Percentiles rank a stretch among this genome's conserved stretches.
These are phyloP conservation scores for Lacerta viridis DNA, from an alignment of 2,797 vertebrate species.

Conservation along the genomic window DNA sequence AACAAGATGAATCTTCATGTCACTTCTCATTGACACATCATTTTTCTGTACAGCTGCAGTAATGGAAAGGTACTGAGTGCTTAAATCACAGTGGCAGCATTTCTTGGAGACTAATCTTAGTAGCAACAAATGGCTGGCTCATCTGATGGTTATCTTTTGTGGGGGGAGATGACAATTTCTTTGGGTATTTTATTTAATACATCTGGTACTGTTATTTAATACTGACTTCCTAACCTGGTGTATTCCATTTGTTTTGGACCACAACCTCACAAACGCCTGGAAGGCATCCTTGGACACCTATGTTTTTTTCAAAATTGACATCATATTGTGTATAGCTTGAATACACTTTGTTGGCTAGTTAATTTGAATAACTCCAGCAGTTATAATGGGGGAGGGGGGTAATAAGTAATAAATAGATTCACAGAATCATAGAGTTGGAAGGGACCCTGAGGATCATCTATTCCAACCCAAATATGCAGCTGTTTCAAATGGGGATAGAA, in stretches of 20 bases:
- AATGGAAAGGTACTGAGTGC: slow-evolving; percentile 55
- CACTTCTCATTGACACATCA: slow-evolving; percentile 66
- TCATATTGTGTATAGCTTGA: too few species aligned
- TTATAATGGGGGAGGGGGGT: too few species aligned
- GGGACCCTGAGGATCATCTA: too few species aligned
- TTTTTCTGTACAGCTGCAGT: slow-evolving; percentile 60
- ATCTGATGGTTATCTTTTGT: slow-evolving; percentile 57
- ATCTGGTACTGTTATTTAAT: neutral
- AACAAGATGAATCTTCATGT: slow-evolving; percentile 71
- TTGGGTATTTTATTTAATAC: neutral
- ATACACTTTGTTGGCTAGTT: too few species aligned
- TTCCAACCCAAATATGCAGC: too few species aligned
- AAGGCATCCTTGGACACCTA: too few species aligned
- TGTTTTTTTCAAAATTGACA: too few species aligned
- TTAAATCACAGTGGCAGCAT: slow-evolving; percentile 66
- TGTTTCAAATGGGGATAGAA: too few species aligned
- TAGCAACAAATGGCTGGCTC: slow-evolving; percentile 53
- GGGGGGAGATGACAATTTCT: slow-evolving; percentile 26
- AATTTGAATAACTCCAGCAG: too few species aligned
- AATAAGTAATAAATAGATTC: too few species aligned
- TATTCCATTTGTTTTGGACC: neutral
- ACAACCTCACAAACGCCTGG: too few species aligned
- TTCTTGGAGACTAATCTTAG: slow-evolving; percentile 49
- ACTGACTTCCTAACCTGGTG: neutral
- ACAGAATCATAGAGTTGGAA: too few species aligned